A percentile compares a stretch with the other conserved stretches of the same genome.
phyloP scores from a whole-genome alignment of 2,888 invertebrate species.

The Embidobia sp. region DNA sequence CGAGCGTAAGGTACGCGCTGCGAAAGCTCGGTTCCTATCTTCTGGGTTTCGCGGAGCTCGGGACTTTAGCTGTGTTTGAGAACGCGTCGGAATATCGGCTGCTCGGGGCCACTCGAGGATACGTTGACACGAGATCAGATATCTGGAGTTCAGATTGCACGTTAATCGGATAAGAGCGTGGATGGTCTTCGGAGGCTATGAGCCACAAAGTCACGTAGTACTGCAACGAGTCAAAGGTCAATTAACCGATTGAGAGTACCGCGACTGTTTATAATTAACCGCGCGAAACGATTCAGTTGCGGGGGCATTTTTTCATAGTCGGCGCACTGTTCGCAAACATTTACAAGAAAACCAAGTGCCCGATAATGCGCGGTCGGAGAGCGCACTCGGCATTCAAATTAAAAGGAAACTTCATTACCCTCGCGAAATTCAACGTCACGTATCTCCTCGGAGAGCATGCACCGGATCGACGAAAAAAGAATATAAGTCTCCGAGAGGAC shows the following conservation, averaged over 20 bases:
- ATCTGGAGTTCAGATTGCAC: conserved; percentile 64
- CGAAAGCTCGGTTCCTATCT: conserved; percentile 38
- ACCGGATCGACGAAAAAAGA: conserved; percentile 2
- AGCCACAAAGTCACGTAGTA: conserved; percentile 61
- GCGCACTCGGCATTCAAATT: conserved; percentile 22
- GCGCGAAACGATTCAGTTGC: conserved; percentile 52
- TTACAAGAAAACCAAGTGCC: conserved; percentile 2
- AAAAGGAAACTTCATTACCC: conserved; percentile 21
- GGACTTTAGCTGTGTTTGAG: conserved; percentile 17
- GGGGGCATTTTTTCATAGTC: not conserved
- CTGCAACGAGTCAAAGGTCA: conserved; percentile 57
- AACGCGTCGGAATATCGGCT: conserved; percentile 52
- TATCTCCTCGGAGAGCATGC: conserved; percentile 9
- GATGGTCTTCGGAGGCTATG: conserved; percentile 50
- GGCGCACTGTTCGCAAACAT: not conserved
- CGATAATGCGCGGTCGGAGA: too few relatives aligned
- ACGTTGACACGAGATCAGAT: conserved; percentile 66
- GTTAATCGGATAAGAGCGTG: conserved; percentile 65
- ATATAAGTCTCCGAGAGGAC: conserved; percentile 5
- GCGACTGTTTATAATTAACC: conserved; percentile 57
- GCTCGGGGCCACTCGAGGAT: conserved; percentile 47
- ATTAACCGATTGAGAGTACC: conserved; percentile 63
- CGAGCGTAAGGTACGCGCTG: conserved; percentile 50
- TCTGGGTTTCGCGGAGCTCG: conserved; percentile 40
- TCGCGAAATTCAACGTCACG: conserved; percentile 46